Conservation (phyloP, 1,140 invertebrate species). For the Drosophila erecta region DNA sequence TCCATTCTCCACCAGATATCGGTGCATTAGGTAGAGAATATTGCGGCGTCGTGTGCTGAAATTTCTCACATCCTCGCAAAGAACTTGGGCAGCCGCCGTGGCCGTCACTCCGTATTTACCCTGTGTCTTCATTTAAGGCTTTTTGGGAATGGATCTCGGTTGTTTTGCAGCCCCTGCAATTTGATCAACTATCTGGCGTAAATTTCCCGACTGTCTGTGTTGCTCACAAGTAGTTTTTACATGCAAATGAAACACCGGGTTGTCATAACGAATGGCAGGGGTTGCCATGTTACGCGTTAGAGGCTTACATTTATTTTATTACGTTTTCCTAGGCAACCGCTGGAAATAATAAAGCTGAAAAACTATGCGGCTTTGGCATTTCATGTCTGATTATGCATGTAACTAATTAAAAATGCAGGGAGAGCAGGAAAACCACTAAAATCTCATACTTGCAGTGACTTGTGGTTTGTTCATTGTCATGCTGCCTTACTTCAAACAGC, state of each 20-base stretch:
- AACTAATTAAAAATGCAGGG: slow-evolving; percentile 16
- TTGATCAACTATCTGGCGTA: slow-evolving; percentile 3
- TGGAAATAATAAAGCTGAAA: neutral
- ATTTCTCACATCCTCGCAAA: slow-evolving; percentile 74
- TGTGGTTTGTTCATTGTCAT: neutral
- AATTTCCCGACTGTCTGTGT: neutral
- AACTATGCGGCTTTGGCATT: neutral
- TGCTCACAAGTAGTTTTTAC: neutral
- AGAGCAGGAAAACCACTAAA: neutral
- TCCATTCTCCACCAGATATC: slow-evolving; percentile 91
- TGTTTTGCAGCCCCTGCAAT: neutral
- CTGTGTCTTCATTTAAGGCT: slow-evolving; percentile 56
- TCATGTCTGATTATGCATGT: neutral
- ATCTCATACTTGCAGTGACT: neutral
- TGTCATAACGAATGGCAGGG: slow-evolving; percentile 4
- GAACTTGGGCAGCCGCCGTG: slow-evolving; percentile 38
- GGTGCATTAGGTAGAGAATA: slow-evolving; percentile 91
- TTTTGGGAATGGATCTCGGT: neutral
- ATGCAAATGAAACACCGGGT: neutral
- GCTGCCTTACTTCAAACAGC: neutral
- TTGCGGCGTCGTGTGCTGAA: slow-evolving; percentile 87
- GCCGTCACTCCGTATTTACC: slow-evolving; percentile 67
- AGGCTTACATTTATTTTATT: neutral
- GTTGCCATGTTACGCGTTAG: slow-evolving; percentile 2
- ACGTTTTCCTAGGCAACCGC: slow-evolving; percentile 3